Evolutionary conservation across 2,113 vertebrate species (phyloP).

Genomic region (Heterotis niloticus): DNA sequence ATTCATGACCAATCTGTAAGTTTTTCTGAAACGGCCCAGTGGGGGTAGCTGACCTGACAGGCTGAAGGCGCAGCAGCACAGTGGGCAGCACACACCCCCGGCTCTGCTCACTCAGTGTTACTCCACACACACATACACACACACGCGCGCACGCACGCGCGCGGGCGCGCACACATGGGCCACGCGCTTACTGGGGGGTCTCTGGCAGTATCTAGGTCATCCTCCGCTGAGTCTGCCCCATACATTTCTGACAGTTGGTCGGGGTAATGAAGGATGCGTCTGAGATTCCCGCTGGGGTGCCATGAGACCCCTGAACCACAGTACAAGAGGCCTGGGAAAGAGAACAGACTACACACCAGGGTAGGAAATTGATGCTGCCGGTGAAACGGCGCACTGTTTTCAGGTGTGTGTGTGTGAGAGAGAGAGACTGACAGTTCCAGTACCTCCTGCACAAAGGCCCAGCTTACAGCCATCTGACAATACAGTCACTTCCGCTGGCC

Average conservation of each 20-base stretch:
- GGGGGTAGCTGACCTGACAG: no score
- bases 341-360: not conserved
- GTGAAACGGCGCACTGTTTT: no score
- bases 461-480: conserved; percentile 14
- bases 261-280: conserved; percentile 17
- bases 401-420: no score
- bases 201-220: conserved; percentile 26
- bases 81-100: no score
- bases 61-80: no score
- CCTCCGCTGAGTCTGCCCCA: conserved; percentile 22
- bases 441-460: conserved; percentile 44
- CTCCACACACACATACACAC: conserved; percentile 20
- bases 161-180: no score
- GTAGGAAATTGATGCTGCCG: conserved; percentile 54
- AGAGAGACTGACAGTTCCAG: conserved; percentile 35
- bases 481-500: not conserved
- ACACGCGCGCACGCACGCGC: no score
- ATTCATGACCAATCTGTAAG: no score
- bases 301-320: not conserved
- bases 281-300: conserved; percentile 2
- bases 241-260: conserved; percentile 14
- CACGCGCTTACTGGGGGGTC: conserved; percentile 24
- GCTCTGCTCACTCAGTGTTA: not conserved
- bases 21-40: no score
- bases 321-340: not conserved